Conservation (phyloP, 2,888 invertebrate species). For the Drosophila neotestacea region DNA sequence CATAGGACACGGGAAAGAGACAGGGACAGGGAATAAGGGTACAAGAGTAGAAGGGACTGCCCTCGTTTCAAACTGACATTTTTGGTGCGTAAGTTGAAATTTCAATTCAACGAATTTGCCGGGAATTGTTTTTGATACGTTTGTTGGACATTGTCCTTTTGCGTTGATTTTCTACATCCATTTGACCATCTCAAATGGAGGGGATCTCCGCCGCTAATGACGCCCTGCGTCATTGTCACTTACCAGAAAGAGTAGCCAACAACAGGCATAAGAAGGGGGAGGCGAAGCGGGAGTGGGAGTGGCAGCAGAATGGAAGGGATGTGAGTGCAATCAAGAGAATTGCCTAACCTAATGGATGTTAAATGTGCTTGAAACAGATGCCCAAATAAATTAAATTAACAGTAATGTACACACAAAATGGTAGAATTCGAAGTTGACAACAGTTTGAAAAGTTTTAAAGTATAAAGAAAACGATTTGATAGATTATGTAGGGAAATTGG, state of each 20-base stretch:
- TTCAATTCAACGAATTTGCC: slow-evolving; percentile 79
- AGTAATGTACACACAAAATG: slow-evolving; percentile 23
- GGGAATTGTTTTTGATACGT: slow-evolving; percentile 77
- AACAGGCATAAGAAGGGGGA: neutral
- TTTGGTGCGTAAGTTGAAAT: slow-evolving; percentile 73
- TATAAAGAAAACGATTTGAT: too few species aligned
- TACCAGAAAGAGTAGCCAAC: slow-evolving; percentile 18
- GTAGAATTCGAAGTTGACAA: slow-evolving; percentile 7
- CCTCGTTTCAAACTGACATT: slow-evolving; percentile 41
- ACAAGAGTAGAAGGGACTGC: slow-evolving; percentile 31
- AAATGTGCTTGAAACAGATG: slow-evolving; percentile 83
- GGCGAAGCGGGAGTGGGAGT: slow-evolving; percentile 8
- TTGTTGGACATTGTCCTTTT: slow-evolving; percentile 56
- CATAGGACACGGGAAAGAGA: slow-evolving; percentile 2
- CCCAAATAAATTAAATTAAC: slow-evolving; percentile 81
- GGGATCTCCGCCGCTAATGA: slow-evolving; percentile 50
- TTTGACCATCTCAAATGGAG: slow-evolving; percentile 21
- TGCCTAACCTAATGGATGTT: slow-evolving; percentile 82
- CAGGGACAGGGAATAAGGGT: neutral
- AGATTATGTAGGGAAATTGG: too few species aligned
- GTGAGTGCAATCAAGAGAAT: slow-evolving; percentile 81
- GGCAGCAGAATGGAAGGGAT: slow-evolving; percentile 38
- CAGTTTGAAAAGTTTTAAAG: neutral
- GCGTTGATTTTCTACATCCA: slow-evolving; percentile 44
- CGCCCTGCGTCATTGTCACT: slow-evolving; percentile 65